phyloP scores from a whole-genome alignment of 2,888 invertebrate genomes.

The Imbricaverruca yamaguchii region DNA sequence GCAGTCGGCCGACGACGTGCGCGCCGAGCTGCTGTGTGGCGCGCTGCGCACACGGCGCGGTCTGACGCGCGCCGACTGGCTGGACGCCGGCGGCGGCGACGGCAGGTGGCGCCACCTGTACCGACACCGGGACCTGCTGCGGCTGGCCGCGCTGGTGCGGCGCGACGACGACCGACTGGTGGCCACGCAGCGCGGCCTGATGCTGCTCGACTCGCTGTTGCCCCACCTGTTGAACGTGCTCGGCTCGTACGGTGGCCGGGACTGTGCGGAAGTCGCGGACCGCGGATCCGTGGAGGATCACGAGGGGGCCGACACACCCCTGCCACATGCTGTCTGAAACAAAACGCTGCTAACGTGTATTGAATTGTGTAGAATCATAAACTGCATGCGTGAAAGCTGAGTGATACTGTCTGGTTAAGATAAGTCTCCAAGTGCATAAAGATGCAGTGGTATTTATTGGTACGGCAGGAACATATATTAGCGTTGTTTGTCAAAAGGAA shows the following conservation, averaged over 20 bases:
- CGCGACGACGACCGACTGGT: constrained; percentile 5
- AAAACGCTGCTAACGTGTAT: too few relatives aligned
- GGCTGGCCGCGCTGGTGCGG: not conserved
- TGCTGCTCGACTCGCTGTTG: constrained; percentile 27
- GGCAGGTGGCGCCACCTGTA: constrained; percentile 15
- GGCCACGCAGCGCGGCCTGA: constrained; percentile 26
- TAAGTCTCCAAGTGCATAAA: too few relatives aligned
- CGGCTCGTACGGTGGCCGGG: not conserved
- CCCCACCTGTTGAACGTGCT: constrained; percentile 25
- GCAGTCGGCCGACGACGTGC: constrained; percentile 23
- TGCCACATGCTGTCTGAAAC: too few relatives aligned
- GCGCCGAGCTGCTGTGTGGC: constrained; percentile 26
- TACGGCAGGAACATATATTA: too few relatives aligned
- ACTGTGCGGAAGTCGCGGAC: too few relatives aligned
- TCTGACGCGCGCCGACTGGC: constrained; percentile 22
- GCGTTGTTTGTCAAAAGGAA: too few relatives aligned
- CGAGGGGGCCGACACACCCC: too few relatives aligned
- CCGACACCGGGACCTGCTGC: not conserved
- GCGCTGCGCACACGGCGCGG: constrained; percentile 29
- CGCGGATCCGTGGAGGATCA: too few relatives aligned
- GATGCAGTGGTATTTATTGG: too few relatives aligned
- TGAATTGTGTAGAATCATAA: too few relatives aligned
- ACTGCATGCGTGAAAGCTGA: too few relatives aligned
- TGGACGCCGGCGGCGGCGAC: not conserved
- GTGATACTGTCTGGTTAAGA: too few relatives aligned